phyloP scores from a whole-genome alignment of 2,113 vertebrate species.

The Telmatochromis sp. region DNA sequence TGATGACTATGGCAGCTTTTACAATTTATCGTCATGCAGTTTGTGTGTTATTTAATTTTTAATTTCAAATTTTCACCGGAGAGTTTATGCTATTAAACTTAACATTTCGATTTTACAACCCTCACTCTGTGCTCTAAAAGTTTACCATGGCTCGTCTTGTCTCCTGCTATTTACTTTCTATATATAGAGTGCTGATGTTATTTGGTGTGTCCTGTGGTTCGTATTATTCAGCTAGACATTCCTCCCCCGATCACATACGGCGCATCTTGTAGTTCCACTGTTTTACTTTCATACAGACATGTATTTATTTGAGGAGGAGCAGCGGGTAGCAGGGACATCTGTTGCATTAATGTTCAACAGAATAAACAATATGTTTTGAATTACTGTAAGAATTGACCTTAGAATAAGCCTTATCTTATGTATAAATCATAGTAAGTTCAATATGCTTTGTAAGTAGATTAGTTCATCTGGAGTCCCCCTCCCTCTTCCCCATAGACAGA shows the following conservation, averaged over 20 bases:
- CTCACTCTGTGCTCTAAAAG: background rate
- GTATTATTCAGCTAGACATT: conserved; percentile 3
- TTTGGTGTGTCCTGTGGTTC: conserved; percentile 21
- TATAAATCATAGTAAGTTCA: conserved; percentile 68
- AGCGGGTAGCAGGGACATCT: conserved; percentile 50
- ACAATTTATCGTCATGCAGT: background rate
- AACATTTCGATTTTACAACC: background rate
- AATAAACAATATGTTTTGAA: conserved; percentile 72
- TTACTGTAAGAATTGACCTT: conserved; percentile 62
- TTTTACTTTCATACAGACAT: conserved; percentile 6
- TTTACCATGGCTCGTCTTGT: background rate
- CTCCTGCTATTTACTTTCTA: background rate
- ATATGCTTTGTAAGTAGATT: conserved; percentile 73
- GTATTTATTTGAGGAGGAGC: conserved; percentile 6
- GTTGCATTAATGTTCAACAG: conserved; percentile 53
- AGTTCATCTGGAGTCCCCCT: conserved; percentile 50
- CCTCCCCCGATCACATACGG: background rate
- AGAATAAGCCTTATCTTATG: conserved; percentile 71
- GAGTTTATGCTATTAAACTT: background rate
- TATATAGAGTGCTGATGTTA: background rate
- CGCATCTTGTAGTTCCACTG: background rate
- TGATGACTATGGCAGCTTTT: background rate
- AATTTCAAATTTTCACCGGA: background rate
- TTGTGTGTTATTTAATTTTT: background rate
- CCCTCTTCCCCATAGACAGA: background rate